Base-by-base conservation (phyloP, 2,888 invertebrate species). In the Dynastes tityus region DNA sequence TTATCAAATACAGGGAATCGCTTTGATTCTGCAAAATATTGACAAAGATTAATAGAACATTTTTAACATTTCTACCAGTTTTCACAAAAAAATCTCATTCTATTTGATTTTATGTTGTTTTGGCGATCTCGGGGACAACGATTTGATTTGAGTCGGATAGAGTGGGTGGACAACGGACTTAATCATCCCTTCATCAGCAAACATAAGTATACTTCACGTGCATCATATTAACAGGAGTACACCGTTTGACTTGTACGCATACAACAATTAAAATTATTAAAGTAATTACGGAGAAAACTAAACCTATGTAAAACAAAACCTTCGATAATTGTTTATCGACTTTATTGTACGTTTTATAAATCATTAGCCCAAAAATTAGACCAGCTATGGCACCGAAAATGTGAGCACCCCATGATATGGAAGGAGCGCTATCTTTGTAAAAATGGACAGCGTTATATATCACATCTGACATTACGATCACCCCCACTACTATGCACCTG, bases 331-430 rank as follows among this genome's bases (percentile, higher is more conserved):
- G 77, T 74, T 81, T 80, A 37, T 80, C 76, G 5, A 88, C 84
- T 85, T 79, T 77, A 37, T 81, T 81, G 65, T 80, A 78, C 58
- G 76, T 90, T 89, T 90, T 89, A 82, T 91, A 93, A 9, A 92
- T 86, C 11, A 93, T 87, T 78, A 93, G 91, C 5, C 93, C 94
- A 2, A 94, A 84, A 5, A 94, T 89, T 1, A 93, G 88, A 0
- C 95, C 95, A 0, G 92, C 90, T 0, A 92, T 86, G 2, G 94
- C 95, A 3, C 95, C 95, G 5, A 93, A 91, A 16, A 91, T 89
- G 85, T 95, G 95, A 4, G 95, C 94, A 0, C 93, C 91, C 92
- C 94, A 92, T 58, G 95, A 94, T 80, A 94, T 91, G 51, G 89
- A 87, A 13, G 91, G 90, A 85, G 89, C 89, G 58, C 88, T 87